Conservation (phyloP, 1,140 invertebrate species). For the Drosophila prosaltans region DNA sequence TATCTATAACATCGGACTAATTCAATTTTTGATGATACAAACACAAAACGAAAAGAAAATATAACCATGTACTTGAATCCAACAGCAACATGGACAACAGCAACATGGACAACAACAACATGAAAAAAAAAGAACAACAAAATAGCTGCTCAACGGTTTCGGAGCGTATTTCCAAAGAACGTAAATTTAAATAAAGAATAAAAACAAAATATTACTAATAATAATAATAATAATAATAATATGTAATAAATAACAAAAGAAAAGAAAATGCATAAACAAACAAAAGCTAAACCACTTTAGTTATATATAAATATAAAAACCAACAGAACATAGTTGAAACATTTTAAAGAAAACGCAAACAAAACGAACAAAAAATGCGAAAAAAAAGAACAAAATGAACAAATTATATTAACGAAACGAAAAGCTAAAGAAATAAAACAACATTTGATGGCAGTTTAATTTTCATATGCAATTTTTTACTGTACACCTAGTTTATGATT, state of each 20-base stretch:
- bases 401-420: neutral
- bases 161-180: constrained; percentile 82
- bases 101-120: constrained; percentile 44
- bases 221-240: constrained; percentile 39
- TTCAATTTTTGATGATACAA: neutral
- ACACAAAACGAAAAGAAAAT: neutral
- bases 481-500: constrained; percentile 74
- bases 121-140: constrained; percentile 35
- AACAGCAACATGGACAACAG: constrained; percentile 34
- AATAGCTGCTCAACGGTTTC: constrained; percentile 82
- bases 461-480: constrained; percentile 76
- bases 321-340: constrained; percentile 60
- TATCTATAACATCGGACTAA: constrained; percentile 1
- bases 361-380: constrained; percentile 6
- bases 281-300: constrained; percentile 56
- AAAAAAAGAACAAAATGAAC: neutral
- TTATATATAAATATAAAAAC: constrained; percentile 67
- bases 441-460: constrained; percentile 66
- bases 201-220: constrained; percentile 43
- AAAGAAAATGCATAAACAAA: constrained; percentile 2
- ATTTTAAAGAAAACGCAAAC: constrained; percentile 49
- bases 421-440: neutral
- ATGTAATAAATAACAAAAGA: neutral
- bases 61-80: constrained; percentile 6
- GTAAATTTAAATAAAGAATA: constrained; percentile 37